phyloP scores from a whole-genome alignment of 2,888 invertebrate genomes.

The Drosophila barbarae region DNA sequence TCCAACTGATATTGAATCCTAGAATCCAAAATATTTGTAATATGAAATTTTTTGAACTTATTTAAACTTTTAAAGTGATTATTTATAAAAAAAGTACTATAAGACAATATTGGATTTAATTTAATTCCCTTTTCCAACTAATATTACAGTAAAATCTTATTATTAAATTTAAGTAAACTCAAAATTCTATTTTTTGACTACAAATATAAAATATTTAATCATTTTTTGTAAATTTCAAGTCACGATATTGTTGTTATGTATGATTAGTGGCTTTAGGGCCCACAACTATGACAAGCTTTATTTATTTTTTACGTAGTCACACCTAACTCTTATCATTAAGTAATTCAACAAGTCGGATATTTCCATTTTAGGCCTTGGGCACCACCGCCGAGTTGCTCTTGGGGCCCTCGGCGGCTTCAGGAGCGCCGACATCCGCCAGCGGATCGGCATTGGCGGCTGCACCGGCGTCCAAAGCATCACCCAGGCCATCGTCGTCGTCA shows the following conservation, averaged over 20 bases:
- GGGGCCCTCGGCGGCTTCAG: constrained; percentile 14
- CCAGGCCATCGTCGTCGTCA: constrained; percentile 80
- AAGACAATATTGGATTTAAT: too few species aligned
- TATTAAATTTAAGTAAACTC: background rate
- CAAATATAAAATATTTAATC: background rate
- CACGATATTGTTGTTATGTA: constrained; percentile 4
- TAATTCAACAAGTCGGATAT: background rate
- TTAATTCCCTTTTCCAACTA: background rate
- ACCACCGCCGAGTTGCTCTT: constrained; percentile 34
- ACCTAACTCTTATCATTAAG: constrained; percentile 21
- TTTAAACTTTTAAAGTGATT: too few species aligned
- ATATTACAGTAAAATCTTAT: background rate
- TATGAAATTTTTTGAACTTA: too few species aligned
- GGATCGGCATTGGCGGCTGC: constrained; percentile 49
- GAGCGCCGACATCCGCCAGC: constrained; percentile 45
- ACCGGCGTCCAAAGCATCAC: constrained; percentile 63
- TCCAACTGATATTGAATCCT: too few species aligned
- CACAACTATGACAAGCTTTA: constrained; percentile 30
- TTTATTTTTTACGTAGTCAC: constrained; percentile 32
- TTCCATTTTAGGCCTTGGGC: constrained; percentile 42
- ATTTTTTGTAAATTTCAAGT: background rate
- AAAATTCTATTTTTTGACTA: background rate
- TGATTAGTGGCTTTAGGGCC: background rate
- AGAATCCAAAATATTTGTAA: background rate
- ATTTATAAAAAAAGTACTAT: too few species aligned